Evolutionary conservation across 2,888 invertebrate species (phyloP), one percentile per base, ranked within the genome.

Genomic region (Drosophila yooni): DNA sequence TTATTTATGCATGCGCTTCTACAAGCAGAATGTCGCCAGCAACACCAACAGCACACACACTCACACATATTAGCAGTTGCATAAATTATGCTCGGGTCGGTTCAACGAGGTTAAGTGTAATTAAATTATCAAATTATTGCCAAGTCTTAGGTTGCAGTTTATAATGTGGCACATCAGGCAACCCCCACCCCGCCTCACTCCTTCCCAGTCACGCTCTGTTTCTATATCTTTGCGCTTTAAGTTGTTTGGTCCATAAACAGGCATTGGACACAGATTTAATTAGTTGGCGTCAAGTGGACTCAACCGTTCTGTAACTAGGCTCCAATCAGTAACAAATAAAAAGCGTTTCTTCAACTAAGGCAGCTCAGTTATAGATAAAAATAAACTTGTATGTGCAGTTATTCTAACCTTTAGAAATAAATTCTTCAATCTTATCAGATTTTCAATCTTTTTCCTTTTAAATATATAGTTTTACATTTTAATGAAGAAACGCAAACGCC

Each of bases 111-210:
- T 86, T 86, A 86, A 86, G 86, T 86, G 90, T 90, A 86, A 86
- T 86, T 86, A 90, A 86, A 86, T 86, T 86, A 86, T 90, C 90
- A 90, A 86, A 86, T 86, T 86, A 86, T 86, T 86, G 87, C 87
- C 89, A 81, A 83, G 86, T 88, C 86, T 86, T 90, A 86, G 90
- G 74, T 90, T 90, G 90, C 90, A 86, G 87, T 86, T 90, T 88
- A 86, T 90, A 86, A 90, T 88, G 82, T 73, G 60, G 73, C 72
- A 70, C 83, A 75, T 70, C 79, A 78, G 58, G 1, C 56, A n/a
- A 53, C 10, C 15, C 11, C 54, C 48, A 54, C 31, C n/a, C 31
- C 29, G 21, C 29, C 18, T 11, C 34, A 31, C 59, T 0, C 18
- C 18, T 4, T 8, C n/a, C 43, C 0, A 11, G 11, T 2, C 3